Conservation (phyloP, 1,140 invertebrate species). For the Sitophilus oryzae region DNA sequence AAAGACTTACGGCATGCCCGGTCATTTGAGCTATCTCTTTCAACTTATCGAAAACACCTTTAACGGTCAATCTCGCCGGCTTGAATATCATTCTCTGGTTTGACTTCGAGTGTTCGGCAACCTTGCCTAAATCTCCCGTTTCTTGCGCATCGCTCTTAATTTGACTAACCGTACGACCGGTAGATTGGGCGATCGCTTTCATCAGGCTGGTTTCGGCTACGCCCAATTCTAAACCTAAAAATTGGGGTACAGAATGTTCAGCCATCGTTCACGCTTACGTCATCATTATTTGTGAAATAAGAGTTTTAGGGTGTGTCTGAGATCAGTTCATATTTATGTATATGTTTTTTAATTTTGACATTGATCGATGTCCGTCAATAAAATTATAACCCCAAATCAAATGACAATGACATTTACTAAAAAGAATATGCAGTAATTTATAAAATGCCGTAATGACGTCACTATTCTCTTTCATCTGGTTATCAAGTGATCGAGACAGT, state of each 20-base stretch:
- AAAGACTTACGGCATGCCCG: slow-evolving; percentile 56
- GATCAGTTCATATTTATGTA: too few relatives aligned
- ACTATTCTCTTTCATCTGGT: too few relatives aligned
- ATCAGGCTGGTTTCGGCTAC: slow-evolving; percentile 91
- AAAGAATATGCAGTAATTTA: too few relatives aligned
- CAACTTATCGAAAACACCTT: slow-evolving; percentile 77
- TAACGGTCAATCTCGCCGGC: slow-evolving; percentile 59
- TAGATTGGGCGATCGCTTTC: slow-evolving; percentile 91
- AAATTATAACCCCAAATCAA: too few relatives aligned
- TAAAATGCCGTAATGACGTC: too few relatives aligned
- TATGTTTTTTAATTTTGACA: too few relatives aligned
- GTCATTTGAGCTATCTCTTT: slow-evolving; percentile 86
- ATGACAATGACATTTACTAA: too few relatives aligned
- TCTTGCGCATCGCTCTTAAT: slow-evolving; percentile 76
- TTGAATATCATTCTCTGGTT: slow-evolving; percentile 87
- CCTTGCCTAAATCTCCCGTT: slow-evolving; percentile 86
- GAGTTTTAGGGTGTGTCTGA: too few relatives aligned
- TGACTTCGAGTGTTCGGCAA: slow-evolving; percentile 83
- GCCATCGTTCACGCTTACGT: too few relatives aligned
- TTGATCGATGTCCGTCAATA: too few relatives aligned
- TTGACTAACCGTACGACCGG: slow-evolving; percentile 78
- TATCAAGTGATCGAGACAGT: too few relatives aligned
- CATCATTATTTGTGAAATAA: too few relatives aligned
- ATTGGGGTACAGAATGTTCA: neutral
- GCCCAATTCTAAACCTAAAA: slow-evolving; percentile 51